Conservation (phyloP, 2,888 invertebrate species). For the Heteropelma amictum region DNA sequence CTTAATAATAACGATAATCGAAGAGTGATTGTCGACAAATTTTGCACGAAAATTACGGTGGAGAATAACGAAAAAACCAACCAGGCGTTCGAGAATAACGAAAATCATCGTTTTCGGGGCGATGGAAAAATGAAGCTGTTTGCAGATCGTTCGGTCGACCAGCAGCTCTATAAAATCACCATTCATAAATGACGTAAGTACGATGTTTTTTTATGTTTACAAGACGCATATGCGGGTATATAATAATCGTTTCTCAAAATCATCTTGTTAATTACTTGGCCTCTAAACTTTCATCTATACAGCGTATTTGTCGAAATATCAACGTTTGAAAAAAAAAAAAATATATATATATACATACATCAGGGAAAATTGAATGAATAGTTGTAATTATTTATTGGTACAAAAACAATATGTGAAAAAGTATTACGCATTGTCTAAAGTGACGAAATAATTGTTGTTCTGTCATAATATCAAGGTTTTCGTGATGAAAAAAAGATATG, state of each 20-base stretch:
- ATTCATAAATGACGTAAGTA: constrained; percentile 77
- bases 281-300: too few species aligned
- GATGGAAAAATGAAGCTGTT: constrained; percentile 76
- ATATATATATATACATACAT: background rate
- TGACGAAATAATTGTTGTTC: background rate
- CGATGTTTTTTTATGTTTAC: constrained; percentile 41
- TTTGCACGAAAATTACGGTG: background rate
- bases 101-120: constrained; percentile 66
- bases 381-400: too few species aligned
- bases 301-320: too few species aligned
- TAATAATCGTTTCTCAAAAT: too few species aligned
- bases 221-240: background rate
- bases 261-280: too few species aligned
- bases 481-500: background rate
- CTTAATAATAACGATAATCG: too few species aligned
- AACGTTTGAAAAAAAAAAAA: background rate
- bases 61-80: background rate
- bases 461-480: background rate
- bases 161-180: constrained; percentile 68
- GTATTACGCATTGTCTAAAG: background rate
- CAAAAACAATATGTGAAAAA: background rate
- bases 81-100: constrained; percentile 60
- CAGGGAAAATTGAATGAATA: background rate
- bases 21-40: background rate
- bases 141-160: constrained; percentile 69